phyloP scores from a whole-genome alignment of 2,113 vertebrate genomes.

The Atractosteus spatula region DNA sequence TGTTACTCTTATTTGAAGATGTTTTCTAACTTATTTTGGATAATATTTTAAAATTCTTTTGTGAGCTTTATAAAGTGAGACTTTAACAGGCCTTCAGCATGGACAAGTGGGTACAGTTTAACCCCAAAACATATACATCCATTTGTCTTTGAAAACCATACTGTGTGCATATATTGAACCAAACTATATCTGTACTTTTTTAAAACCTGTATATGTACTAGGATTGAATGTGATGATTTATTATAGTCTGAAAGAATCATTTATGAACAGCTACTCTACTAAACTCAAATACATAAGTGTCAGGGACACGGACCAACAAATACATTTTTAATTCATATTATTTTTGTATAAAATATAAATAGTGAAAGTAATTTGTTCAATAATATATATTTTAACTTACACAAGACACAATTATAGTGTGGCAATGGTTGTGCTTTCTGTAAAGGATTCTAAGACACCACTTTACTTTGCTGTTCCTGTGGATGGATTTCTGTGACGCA shows the following conservation, averaged over 20 bases:
- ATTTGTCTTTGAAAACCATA: slow-evolving; percentile 45
- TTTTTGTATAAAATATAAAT: no score
- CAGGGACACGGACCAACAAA: neutral
- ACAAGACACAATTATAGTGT: no score
- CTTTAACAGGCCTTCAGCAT: slow-evolving; percentile 24
- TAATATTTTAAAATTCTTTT: slow-evolving; percentile 11
- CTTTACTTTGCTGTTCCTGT: no score
- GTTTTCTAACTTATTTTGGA: slow-evolving; percentile 45
- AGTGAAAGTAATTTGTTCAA: no score
- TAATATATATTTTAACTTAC: no score
- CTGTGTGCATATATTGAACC: slow-evolving; percentile 64
- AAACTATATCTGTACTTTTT: slow-evolving; percentile 35
- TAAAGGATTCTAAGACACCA: no score
- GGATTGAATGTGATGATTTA: slow-evolving; percentile 5
- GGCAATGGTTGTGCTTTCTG: no score
- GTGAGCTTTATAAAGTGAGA: slow-evolving; percentile 38
- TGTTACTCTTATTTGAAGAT: slow-evolving; percentile 34
- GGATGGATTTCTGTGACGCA: no score
- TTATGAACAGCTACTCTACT: neutral
- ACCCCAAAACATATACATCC: slow-evolving; percentile 46
- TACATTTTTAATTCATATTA: neutral
- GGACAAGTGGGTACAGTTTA: slow-evolving; percentile 31
- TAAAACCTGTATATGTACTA: slow-evolving; percentile 16
- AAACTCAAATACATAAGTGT: neutral
- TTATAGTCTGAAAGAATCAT: neutral